phyloP scores from a whole-genome alignment of 2,113 vertebrate species.

The Apteryx mantelli region DNA sequence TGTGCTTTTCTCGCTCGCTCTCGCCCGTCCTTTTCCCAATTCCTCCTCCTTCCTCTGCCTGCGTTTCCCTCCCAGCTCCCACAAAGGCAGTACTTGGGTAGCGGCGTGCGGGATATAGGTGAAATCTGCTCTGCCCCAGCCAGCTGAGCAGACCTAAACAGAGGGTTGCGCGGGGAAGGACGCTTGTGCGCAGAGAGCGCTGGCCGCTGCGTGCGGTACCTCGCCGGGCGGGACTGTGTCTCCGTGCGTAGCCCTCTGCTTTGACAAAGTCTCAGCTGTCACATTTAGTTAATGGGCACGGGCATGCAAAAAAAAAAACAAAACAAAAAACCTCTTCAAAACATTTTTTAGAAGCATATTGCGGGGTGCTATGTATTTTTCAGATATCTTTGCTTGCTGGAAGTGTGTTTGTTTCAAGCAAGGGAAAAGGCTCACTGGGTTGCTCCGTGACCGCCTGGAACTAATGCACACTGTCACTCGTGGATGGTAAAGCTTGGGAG shows the following conservation, averaged over 20 bases:
- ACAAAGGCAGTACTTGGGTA: not conserved
- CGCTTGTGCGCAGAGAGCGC: not conserved
- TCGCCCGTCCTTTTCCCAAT: not conserved
- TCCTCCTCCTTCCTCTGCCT: not conserved
- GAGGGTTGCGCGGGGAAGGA: not conserved
- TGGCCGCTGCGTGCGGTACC: too few species aligned
- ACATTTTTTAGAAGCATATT: not conserved
- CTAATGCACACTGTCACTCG: not conserved
- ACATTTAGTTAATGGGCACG: not conserved
- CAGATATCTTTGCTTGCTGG: not conserved
- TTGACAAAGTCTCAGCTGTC: not conserved
- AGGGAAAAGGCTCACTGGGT: not conserved
- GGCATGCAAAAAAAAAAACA: not conserved
- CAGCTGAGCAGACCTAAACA: not conserved
- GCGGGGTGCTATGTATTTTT: not conserved
- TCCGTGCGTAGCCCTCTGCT: not conserved
- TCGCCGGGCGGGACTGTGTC: too few species aligned
- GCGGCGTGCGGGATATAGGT: not conserved
- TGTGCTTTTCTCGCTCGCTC: not conserved
- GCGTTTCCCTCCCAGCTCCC: not conserved
- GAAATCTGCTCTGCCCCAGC: not conserved
- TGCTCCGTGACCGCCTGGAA: not conserved
- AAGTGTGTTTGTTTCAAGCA: not conserved
- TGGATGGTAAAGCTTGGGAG: constrained; percentile 16
- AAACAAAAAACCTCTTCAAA: not conserved